A percentile compares a stretch with the other conserved stretches of the same genome.
Conservation (phyloP, 2,888 invertebrate species). For the Orthosia gothica region DNA sequence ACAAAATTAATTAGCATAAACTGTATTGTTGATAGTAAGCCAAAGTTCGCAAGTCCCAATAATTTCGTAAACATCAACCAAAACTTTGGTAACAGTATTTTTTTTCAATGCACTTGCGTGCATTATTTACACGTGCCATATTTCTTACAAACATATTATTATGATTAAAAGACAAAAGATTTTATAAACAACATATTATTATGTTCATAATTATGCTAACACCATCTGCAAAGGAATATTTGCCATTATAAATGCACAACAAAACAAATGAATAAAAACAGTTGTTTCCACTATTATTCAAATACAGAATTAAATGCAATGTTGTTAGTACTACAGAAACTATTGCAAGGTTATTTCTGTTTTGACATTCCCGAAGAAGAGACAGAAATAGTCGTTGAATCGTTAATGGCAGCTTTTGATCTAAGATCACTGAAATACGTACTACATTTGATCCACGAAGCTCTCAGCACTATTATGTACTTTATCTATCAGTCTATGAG, state of each 20-base stretch:
- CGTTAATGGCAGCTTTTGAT: conserved; percentile 32
- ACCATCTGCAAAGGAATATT: background rate
- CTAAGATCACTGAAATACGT: conserved; percentile 14
- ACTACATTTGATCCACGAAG: conserved; percentile 11
- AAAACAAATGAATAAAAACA: conserved; percentile 17
- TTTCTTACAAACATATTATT: conserved; percentile 1
- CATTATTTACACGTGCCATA: background rate
- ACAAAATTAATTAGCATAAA: too few species aligned
- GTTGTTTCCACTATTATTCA: conserved; percentile 11
- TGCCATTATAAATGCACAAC: conserved; percentile 27
- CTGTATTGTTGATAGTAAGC: too few species aligned
- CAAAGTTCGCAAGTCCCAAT: too few species aligned
- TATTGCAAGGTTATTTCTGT: conserved; percentile 41
- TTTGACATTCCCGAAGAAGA: conserved; percentile 48
- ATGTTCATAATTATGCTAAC: background rate
- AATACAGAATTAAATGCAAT: conserved; percentile 10
- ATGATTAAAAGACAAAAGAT: conserved; percentile 11
- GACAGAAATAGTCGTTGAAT: conserved; percentile 38
- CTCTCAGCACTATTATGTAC: background rate
- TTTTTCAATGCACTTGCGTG: background rate
- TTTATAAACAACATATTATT: conserved; percentile 2
- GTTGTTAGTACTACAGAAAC: background rate
- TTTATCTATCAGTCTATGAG: background rate
- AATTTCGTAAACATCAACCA: too few species aligned
- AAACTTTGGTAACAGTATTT: too few species aligned